Conservation (phyloP, 2,113 vertebrate species). For the Hemiscyllium ocellatum region DNA sequence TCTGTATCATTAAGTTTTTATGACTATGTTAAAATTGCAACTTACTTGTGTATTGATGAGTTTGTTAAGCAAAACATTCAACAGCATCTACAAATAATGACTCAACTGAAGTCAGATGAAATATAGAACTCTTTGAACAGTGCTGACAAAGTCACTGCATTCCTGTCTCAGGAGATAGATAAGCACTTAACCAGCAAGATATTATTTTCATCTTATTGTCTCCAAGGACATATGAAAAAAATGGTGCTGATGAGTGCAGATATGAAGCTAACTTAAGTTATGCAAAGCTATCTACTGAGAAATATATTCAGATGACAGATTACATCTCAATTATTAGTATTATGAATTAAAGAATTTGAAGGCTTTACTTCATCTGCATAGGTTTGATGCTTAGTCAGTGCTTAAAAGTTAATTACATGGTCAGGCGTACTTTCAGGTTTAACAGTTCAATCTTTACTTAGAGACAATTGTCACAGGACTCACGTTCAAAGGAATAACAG, state of each 20-base stretch:
- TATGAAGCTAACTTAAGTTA: not conserved
- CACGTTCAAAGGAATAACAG: not conserved
- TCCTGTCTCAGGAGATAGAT: not conserved
- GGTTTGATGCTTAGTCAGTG: not conserved
- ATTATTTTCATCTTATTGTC: not conserved
- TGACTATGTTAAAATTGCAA: not conserved
- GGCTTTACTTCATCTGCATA: not conserved
- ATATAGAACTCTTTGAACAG: not conserved
- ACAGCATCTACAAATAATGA: not conserved
- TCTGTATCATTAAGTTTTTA: not conserved
- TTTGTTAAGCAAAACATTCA: not conserved
- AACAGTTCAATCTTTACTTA: not conserved
- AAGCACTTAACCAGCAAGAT: not conserved
- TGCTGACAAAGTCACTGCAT: not conserved
- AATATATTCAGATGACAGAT: not conserved
- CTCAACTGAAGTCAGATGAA: not conserved
- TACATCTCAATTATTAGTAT: not conserved
- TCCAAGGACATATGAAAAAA: not conserved
- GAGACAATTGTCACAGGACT: not conserved
- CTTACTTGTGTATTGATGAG: not conserved
- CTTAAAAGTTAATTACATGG: not conserved
- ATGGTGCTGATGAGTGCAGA: not conserved
- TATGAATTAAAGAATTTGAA: not conserved
- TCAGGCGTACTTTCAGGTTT: not conserved
- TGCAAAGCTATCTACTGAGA: not conserved